phyloP scores from a whole-genome alignment of 1,140 invertebrate genomes.

The Arion vulgaris region DNA sequence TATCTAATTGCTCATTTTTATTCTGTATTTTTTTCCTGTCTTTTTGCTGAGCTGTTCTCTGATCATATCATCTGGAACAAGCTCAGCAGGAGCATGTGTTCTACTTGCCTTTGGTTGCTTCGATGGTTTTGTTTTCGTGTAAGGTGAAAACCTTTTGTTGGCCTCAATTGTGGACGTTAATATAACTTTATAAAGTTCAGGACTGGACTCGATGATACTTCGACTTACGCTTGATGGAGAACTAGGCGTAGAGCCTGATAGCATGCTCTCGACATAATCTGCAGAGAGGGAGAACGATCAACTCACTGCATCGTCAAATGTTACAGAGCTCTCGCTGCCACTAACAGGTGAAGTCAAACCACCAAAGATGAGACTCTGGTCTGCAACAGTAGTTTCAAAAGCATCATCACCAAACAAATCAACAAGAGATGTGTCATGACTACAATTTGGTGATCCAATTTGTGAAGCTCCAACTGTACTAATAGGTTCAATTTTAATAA shows the following conservation, averaged over 20 bases:
- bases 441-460: too few relatives aligned
- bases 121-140: constrained; percentile 20
- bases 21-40: too few relatives aligned
- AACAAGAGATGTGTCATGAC: too few relatives aligned
- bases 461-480: not conserved
- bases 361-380: not conserved
- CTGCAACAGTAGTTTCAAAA: not conserved
- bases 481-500: constrained; percentile 26
- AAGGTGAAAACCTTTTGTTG: constrained; percentile 29
- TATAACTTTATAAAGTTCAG: constrained; percentile 44
- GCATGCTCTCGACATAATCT: constrained; percentile 57
- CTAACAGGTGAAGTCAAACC: not conserved
- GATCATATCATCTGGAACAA: too few relatives aligned
- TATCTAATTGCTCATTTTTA: too few relatives aligned
- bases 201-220: constrained; percentile 24
- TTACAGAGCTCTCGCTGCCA: not conserved
- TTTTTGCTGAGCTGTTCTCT: too few relatives aligned
- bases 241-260: constrained; percentile 41
- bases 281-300: constrained; percentile 50
- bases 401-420: not conserved
- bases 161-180: constrained; percentile 19
- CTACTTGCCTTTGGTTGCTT: constrained; percentile 65
- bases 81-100: too few relatives aligned
- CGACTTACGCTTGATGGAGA: not conserved
- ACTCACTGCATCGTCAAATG: constrained; percentile 21